Base-by-base conservation (phyloP, 2,888 invertebrate species). In the Entomobrya multifasciata region DNA sequence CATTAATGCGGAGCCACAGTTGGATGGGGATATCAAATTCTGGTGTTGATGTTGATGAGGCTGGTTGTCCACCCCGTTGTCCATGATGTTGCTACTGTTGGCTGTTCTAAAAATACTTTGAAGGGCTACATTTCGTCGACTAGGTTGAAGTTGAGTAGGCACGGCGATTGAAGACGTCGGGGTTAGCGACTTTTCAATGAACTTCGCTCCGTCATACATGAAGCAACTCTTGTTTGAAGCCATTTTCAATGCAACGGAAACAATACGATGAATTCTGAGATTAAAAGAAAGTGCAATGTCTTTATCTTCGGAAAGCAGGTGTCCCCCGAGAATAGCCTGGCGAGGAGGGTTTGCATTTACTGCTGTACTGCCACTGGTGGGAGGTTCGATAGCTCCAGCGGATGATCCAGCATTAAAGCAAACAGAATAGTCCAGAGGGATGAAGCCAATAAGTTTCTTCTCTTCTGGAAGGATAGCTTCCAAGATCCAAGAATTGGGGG, bases 381-480 rank as follows among this genome's bases (percentile, higher is more conserved):
- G 86, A 8, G 86, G 86, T 55, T 86, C 86, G 13, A 86, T 67
- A 6, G 86, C 76, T 47, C 86, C 86, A 17, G 76, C 86, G 41
- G 86, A 76, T 3, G 86, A 86, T 55, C 86, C 81, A 5, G 86
- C 86, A 67, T 86, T 86, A 55, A 86, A 86, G 36, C 86, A 86
- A 1, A 80, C 22, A 60, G 88, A 80, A 47, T 80, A 88, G 30
- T 88, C 87, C 25, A 91, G 57, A 6, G 91, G 90, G 11, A 90
- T 87, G 72, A 90, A 91, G 30, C 91, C 90, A 22, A 90, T 87
- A 3, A 91, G 78, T 57, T 85, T 87, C 70, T 90, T 90, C 49
- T 91, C 91, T 80, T 91, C 91, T 11, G 90, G 90, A 3, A 91
- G 85, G 52, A 91, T 91, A 15, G 90, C 87, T 65, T 88, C 85